Conservation (phyloP, 2,797 vertebrate genomes). For the Pantherophis alleghaniensis region DNA sequence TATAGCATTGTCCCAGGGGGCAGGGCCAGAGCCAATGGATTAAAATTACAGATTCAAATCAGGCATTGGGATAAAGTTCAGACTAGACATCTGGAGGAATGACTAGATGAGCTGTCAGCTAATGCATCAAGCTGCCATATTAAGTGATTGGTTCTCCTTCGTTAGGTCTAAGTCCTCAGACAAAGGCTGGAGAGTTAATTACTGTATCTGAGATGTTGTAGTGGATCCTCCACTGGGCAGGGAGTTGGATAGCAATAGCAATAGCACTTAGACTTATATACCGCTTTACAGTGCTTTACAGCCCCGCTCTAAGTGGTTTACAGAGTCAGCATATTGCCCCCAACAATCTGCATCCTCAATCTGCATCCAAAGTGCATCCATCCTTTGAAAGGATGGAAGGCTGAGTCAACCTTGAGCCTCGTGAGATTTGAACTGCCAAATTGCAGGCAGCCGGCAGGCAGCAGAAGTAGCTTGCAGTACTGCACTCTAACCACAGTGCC, state of each 20-base stretch:
- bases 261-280: too few relatives aligned
- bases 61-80: not conserved
- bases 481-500: too few relatives aligned
- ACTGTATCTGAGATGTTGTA: not conserved
- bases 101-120: not conserved
- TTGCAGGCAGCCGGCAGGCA: too few relatives aligned
- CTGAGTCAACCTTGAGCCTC: too few relatives aligned
- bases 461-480: too few relatives aligned
- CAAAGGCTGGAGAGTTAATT: not conserved
- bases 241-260: not conserved
- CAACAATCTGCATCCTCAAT: too few relatives aligned
- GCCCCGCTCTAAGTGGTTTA: too few relatives aligned
- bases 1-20: not conserved
- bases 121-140: not conserved
- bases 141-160: not conserved
- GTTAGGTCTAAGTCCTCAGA: not conserved
- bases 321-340: too few relatives aligned
- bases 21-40: not conserved
- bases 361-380: too few relatives aligned
- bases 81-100: not conserved
- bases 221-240: not conserved
- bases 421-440: too few relatives aligned
- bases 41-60: not conserved
- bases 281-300: too few relatives aligned
- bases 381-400: too few relatives aligned